Evolutionary conservation across 2,888 invertebrate genomes (phyloP).

Genomic region (Coecobrya sp.): DNA sequence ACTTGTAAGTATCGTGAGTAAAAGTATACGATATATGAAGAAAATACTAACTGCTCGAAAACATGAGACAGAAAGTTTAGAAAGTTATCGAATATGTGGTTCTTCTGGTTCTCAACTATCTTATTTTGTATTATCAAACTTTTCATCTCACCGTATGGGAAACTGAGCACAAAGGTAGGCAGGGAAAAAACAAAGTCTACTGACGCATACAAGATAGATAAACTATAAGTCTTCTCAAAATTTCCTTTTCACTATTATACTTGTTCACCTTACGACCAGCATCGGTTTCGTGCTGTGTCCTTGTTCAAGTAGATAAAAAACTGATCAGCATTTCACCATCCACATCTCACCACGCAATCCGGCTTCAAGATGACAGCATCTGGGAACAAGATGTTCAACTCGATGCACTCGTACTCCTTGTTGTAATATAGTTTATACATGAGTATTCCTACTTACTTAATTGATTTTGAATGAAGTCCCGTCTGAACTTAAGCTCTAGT

Average conservation of each 20-base stretch:
- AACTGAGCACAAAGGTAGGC: no score
- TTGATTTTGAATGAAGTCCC: conserved; percentile 61
- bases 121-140: no score
- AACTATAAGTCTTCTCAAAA: not conserved
- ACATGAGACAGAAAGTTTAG: no score
- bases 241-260: not conserved
- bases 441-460: not conserved
- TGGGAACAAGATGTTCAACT: conserved; percentile 18
- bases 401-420: not conserved
- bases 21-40: no score
- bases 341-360: not conserved
- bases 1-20: no score
- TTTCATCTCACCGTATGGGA: no score
- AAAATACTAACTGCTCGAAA: no score
- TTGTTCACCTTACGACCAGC: not conserved
- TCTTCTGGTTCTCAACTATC: no score
- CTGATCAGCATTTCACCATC: not conserved
- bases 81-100: no score
- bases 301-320: not conserved
- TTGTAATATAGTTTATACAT: not conserved
- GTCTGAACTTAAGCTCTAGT: not conserved
- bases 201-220: no score
- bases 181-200: no score
- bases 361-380: conserved; percentile 10
- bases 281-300: not conserved